Conservation (phyloP, 2,113 vertebrate genomes). For the Guaruba guarouba region DNA sequence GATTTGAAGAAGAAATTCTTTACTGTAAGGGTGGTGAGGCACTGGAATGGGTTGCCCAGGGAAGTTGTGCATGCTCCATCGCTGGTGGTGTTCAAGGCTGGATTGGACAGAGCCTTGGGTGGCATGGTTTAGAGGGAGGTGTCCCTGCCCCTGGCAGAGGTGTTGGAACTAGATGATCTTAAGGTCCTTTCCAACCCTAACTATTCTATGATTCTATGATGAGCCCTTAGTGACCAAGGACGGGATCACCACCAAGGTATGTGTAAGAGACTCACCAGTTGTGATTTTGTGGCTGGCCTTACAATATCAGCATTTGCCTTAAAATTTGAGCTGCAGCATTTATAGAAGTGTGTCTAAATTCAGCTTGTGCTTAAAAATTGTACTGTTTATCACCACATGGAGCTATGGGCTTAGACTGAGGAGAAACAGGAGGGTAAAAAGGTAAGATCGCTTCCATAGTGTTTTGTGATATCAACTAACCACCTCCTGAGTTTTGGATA, state of each 20-base stretch:
- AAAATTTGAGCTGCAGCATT: background rate
- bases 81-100: too few species aligned
- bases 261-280: background rate
- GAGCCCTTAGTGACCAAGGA: background rate
- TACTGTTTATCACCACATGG: background rate
- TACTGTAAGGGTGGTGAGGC: too few species aligned
- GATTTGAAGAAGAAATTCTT: too few species aligned
- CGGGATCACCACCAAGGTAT: background rate
- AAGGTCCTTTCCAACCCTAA: too few species aligned
- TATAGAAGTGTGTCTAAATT: background rate
- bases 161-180: too few species aligned
- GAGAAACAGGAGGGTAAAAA: background rate
- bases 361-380: background rate
- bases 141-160: too few species aligned
- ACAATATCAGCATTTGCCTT: background rate
- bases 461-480: background rate
- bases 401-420: background rate
- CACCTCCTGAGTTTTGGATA: background rate
- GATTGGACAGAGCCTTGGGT: too few species aligned
- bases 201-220: too few species aligned
- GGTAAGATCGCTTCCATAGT: background rate
- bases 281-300: background rate
- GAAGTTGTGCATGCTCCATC: too few species aligned
- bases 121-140: too few species aligned
- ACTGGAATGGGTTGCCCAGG: too few species aligned